These are phyloP conservation scores for Dioctria linearis DNA, from an alignment of 2,888 invertebrate species.

Conservation along the genomic window DNA sequence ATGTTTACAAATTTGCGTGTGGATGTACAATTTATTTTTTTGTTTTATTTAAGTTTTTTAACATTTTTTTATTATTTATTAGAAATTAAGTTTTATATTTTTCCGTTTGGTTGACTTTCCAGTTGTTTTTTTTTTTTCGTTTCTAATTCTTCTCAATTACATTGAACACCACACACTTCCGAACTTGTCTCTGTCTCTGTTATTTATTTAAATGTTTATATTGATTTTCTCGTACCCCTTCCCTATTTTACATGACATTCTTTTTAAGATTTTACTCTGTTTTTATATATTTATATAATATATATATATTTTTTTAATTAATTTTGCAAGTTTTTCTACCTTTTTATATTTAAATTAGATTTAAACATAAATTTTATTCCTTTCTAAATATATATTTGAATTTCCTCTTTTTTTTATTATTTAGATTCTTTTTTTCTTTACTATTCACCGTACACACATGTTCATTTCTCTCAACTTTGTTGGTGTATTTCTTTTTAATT, in stretches of 20 bases:
- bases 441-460: conserved; percentile 4
- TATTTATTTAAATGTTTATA: not conserved
- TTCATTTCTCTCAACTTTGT: conserved; percentile 38
- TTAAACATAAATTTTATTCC: conserved; percentile 47
- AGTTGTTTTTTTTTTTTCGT: not conserved
- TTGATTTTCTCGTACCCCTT: conserved; percentile 11
- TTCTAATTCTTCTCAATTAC: not conserved
- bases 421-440: conserved; percentile 18
- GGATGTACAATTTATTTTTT: conserved; percentile 37
- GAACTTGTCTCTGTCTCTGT: conserved; percentile 12
- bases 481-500: conserved; percentile 24
- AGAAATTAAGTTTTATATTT: conserved; percentile 8
- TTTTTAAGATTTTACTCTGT: not conserved
- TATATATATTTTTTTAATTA: not conserved
- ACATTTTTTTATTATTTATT: not conserved
- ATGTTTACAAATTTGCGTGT: conserved; percentile 31
- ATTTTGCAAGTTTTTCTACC: conserved; percentile 19
- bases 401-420: conserved; percentile 21
- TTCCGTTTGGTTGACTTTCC: not conserved
- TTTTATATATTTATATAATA: not conserved
- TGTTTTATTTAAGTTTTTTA: conserved; percentile 11
- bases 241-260: conserved; percentile 38
- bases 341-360: conserved; percentile 44
- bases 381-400: conserved; percentile 27
- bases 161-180: not conserved